phyloP scores from a whole-genome alignment of 1,140 invertebrate species.

The Halyomorpha halys region DNA sequence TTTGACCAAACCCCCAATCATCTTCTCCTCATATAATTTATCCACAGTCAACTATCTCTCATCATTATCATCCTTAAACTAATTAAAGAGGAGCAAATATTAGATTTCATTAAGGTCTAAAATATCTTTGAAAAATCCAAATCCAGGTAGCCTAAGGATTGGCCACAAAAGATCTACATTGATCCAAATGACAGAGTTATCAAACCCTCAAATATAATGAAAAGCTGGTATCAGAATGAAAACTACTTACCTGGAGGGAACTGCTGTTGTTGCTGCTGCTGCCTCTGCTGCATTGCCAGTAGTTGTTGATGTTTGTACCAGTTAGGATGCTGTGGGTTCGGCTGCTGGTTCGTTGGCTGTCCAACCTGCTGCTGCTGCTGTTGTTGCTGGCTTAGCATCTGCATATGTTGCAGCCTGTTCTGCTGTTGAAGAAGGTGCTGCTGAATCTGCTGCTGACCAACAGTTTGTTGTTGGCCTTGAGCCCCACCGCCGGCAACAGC shows the following conservation, averaged over 20 bases:
- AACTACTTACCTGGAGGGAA: slow-evolving; percentile 29
- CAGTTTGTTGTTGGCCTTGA: not conserved
- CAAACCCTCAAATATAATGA: no score
- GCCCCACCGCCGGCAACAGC: slow-evolving; percentile 30
- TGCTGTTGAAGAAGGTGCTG: slow-evolving; percentile 35
- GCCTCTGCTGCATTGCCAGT: slow-evolving; percentile 42
- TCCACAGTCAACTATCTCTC: no score
- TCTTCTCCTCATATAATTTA: no score
- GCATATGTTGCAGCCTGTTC: slow-evolving; percentile 37
- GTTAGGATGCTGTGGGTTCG: slow-evolving; percentile 38
- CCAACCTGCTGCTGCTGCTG: slow-evolving; percentile 34
- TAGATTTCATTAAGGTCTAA: no score
- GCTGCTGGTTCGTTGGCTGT: slow-evolving; percentile 35
- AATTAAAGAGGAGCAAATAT: no score
- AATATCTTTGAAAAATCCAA: no score
- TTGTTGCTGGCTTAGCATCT: slow-evolving; percentile 38
- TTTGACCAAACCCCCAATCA: no score
- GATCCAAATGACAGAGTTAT: no score
- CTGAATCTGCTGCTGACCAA: slow-evolving; percentile 33
- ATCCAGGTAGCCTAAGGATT: no score
- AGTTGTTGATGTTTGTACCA: slow-evolving; percentile 48
- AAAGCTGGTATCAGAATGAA: no score
- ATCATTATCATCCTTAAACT: no score
- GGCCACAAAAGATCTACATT: no score
- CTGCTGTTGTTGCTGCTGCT: slow-evolving; percentile 41